Conservation (phyloP, 1,140 invertebrate species). For the Trichonephila clavipes region DNA sequence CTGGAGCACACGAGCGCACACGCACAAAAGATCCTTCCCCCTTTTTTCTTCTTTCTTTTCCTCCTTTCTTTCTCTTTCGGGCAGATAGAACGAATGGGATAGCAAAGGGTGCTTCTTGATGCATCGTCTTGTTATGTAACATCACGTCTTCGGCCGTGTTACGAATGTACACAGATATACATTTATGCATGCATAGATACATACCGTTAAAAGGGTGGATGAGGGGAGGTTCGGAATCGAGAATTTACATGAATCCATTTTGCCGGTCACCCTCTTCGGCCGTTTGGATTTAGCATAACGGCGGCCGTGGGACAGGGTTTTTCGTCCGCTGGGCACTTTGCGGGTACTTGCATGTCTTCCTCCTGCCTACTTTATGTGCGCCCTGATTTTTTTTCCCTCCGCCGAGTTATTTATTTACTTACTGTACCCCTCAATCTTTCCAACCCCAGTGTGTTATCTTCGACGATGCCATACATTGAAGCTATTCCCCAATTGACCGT, state of each 20-base stretch:
- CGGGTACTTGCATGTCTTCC: not conserved
- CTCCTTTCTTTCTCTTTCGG: not conserved
- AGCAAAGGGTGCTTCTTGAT: slow-evolving; percentile 54
- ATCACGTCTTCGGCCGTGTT: slow-evolving; percentile 67
- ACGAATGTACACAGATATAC: slow-evolving; percentile 67
- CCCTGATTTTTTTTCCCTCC: slow-evolving; percentile 11
- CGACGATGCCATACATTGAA: slow-evolving; percentile 28
- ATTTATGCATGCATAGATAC: slow-evolving; percentile 61
- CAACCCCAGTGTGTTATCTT: slow-evolving; percentile 60
- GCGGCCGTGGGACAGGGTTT: slow-evolving; percentile 54
- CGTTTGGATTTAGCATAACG: slow-evolving; percentile 77
- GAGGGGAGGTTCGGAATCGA: not conserved
- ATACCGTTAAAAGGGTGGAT: slow-evolving; percentile 41
- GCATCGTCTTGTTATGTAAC: slow-evolving; percentile 73
- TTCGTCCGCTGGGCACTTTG: slow-evolving; percentile 56
- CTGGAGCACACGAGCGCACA: slow-evolving; percentile 49
- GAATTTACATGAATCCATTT: slow-evolving; percentile 73
- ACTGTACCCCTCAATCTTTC: slow-evolving; percentile 63
- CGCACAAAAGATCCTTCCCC: slow-evolving; percentile 46
- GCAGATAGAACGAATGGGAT: not conserved
- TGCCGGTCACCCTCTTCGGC: slow-evolving; percentile 61
- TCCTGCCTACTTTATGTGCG: slow-evolving; percentile 32
- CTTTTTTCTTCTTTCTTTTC: not conserved
- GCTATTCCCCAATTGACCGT: slow-evolving; percentile 77
- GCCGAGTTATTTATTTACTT: slow-evolving; percentile 72